Evolutionary conservation across 2,888 invertebrate species (phyloP).

Genomic region (Orgyia antiqua): DNA sequence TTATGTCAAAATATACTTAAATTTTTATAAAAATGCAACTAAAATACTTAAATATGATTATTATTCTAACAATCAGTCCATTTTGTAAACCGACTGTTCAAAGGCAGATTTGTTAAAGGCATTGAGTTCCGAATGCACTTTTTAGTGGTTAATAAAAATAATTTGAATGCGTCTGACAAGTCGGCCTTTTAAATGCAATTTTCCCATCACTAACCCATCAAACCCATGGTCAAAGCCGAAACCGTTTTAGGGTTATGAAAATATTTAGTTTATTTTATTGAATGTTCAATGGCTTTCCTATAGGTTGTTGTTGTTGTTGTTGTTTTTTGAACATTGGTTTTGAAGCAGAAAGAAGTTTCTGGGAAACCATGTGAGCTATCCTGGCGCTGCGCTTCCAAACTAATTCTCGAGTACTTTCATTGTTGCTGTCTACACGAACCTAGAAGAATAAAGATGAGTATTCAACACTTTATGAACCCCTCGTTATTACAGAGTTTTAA

Average conservation of each 20-base stretch:
- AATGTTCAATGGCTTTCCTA: slow-evolving; percentile 15
- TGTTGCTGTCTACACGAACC: slow-evolving; percentile 92
- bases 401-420: slow-evolving; percentile 90
- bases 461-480: too few species aligned
- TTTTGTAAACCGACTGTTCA: slow-evolving; percentile 25
- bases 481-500: too few species aligned
- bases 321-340: slow-evolving; percentile 65
- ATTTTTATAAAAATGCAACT: too few species aligned
- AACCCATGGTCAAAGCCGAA: not conserved
- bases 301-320: slow-evolving; percentile 38
- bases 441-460: slow-evolving; percentile 52
- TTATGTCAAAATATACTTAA: too few species aligned
- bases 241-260: not conserved
- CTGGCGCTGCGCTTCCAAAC: slow-evolving; percentile 90
- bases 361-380: slow-evolving; percentile 90
- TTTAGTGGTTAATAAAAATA: too few species aligned
- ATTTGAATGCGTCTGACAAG: slow-evolving; percentile 24
- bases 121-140: too few species aligned
- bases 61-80: slow-evolving; percentile 19
- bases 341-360: slow-evolving; percentile 81
- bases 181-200: slow-evolving; percentile 22
- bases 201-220: slow-evolving; percentile 19
- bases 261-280: slow-evolving; percentile 5
- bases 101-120: too few species aligned
- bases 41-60: slow-evolving; percentile 5